phyloP scores from a whole-genome alignment of 2,888 invertebrate species.

The Phytoseiulus persimilis region DNA sequence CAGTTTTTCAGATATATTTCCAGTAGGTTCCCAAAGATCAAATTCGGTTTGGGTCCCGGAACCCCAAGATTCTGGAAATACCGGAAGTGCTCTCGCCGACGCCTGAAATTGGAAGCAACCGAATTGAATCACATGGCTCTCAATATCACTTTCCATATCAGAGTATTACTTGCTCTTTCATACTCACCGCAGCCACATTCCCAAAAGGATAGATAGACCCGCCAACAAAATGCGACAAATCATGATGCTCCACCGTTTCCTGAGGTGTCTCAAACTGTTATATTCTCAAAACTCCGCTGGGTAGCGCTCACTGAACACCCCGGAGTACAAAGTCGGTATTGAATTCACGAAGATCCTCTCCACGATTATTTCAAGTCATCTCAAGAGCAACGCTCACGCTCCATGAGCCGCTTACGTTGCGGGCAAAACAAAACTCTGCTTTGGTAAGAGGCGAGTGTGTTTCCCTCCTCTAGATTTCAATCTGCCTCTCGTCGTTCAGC shows the following conservation, averaged over 20 bases:
- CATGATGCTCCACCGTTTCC: not conserved
- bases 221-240: not conserved
- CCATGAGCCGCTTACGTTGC: not conserved
- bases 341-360: not conserved
- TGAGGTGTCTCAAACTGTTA: not conserved
- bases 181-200: not conserved
- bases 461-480: not conserved
- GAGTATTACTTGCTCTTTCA: no score
- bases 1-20: slow-evolving; percentile 20
- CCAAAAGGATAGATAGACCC: not conserved
- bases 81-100: slow-evolving; percentile 15
- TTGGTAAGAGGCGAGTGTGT: not conserved
- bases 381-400: not conserved
- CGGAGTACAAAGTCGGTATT: not conserved
- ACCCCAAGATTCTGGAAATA: slow-evolving; percentile 1
- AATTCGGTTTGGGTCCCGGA: slow-evolving; percentile 15
- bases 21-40: slow-evolving; percentile 1
- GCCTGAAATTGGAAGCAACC: not conserved
- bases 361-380: not conserved
- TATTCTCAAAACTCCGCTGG: not conserved
- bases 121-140: no score
- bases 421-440: not conserved
- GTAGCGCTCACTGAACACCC: not conserved
- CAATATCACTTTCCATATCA: no score
- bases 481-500: not conserved